Conservation (phyloP, 2,888 invertebrate genomes). For the Lutraria lutraria region DNA sequence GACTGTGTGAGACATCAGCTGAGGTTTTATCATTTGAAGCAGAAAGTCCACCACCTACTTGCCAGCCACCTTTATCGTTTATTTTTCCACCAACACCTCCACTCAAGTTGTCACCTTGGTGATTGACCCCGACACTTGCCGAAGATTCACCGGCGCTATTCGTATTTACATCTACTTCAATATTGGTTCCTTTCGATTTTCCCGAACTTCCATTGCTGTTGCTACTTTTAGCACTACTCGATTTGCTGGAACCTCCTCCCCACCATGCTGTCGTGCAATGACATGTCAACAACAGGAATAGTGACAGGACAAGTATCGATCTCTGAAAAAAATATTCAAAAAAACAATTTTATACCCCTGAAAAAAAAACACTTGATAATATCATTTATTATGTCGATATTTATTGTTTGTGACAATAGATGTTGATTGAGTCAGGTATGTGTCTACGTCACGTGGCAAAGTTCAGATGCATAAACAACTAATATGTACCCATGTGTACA, state of each 20-base stretch:
- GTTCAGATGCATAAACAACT: no score
- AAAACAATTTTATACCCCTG: no score
- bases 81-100: not conserved
- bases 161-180: not conserved
- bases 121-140: not conserved
- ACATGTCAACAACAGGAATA: not conserved
- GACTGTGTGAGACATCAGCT: not conserved
- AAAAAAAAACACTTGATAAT: no score
- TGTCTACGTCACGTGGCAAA: no score
- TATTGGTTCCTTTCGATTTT: not conserved
- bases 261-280: slow-evolving; percentile 1
- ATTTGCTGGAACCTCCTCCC: not conserved
- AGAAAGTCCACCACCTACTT: not conserved
- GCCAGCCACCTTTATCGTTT: not conserved
- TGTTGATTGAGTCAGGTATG: no score
- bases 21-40: slow-evolving; percentile 5
- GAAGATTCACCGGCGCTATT: not conserved
- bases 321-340: not conserved
- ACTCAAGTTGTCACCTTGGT: not conserved
- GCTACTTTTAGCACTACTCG: not conserved
- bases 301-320: not conserved
- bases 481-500: no score
- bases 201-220: not conserved
- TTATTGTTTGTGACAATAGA: no score
- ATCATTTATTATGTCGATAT: no score